These are phyloP conservation scores for Ptychadena robeensis DNA, from an alignment of 2,797 vertebrate species.

Conservation along the genomic window DNA sequence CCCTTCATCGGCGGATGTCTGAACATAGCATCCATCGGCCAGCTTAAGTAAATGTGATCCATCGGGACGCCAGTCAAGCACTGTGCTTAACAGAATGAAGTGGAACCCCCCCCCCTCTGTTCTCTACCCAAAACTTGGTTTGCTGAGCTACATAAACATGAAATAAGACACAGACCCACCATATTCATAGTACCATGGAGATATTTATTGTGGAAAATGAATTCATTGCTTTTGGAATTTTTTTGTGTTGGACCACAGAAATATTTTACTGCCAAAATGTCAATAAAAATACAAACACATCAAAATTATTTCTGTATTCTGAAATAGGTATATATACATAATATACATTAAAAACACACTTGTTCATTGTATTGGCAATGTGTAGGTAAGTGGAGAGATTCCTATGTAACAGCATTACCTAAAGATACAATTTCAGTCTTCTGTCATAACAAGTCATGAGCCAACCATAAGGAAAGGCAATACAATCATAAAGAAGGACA, in stretches of 20 bases:
- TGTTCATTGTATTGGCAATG: conserved; percentile 64
- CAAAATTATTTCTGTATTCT: conserved; percentile 81
- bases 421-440: conserved; percentile 68
- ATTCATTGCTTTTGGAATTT: conserved; percentile 61
- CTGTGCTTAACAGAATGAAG: no score
- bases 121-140: no score
- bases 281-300: conserved; percentile 81
- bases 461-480: conserved; percentile 70
- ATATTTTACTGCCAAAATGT: conserved; percentile 78
- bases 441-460: conserved; percentile 65
- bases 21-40: no score
- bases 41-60: no score
- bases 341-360: conserved; percentile 81
- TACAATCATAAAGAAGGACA: conserved; percentile 68
- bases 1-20: no score
- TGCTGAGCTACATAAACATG: not conserved
- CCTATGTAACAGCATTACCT: conserved; percentile 65
- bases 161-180: not conserved
- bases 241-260: conserved; percentile 29
- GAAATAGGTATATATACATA: conserved; percentile 84
- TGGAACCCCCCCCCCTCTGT: no score
- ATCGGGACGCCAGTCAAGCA: no score
- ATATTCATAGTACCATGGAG: conserved; percentile 22
- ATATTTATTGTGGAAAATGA: conserved; percentile 73
- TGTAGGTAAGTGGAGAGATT: conserved; percentile 12